These are phyloP conservation scores for Phortica okadai DNA, from an alignment of 2,888 invertebrate species.

Conservation along the genomic window DNA sequence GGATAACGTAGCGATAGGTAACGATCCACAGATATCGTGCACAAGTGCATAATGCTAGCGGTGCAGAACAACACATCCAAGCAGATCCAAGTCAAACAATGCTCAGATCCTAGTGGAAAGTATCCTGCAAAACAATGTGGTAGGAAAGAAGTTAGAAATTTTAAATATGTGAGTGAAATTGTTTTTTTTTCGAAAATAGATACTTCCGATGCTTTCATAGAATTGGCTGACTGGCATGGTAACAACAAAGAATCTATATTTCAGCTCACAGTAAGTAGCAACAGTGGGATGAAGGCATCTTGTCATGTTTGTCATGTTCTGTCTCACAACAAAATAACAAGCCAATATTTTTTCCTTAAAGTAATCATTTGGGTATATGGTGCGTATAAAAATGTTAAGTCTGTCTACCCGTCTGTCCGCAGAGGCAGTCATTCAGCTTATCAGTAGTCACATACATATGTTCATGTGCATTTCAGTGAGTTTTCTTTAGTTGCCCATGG, in stretches of 20 bases:
- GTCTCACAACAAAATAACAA: background rate
- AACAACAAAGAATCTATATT: background rate
- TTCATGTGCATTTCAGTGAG: constrained; percentile 39
- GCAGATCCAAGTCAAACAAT: constrained; percentile 96
- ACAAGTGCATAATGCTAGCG: constrained; percentile 97
- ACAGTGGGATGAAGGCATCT: background rate
- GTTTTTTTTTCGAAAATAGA: no score
- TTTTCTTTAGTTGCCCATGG: constrained; percentile 20
- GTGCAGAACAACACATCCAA: constrained; percentile 97
- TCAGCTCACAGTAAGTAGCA: constrained; percentile 10
- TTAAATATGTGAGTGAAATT: no score
- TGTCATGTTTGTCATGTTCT: background rate
- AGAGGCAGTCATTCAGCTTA: constrained; percentile 44
- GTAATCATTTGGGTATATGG: constrained; percentile 17
- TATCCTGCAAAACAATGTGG: constrained; percentile 80
- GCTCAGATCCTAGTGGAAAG: constrained; percentile 88
- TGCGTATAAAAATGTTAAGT: constrained; percentile 31
- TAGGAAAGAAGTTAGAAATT: background rate
- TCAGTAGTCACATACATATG: constrained; percentile 40
- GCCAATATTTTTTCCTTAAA: constrained; percentile 41
- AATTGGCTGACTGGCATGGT: background rate
- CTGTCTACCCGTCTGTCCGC: constrained; percentile 45
- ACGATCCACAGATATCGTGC: constrained; percentile 96
- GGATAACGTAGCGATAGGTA: constrained; percentile 94
- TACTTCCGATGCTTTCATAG: no score